These are phyloP conservation scores for Microcebus murinus DNA, from an alignment of 2,113 vertebrate genomes.

Conservation along the genomic window DNA sequence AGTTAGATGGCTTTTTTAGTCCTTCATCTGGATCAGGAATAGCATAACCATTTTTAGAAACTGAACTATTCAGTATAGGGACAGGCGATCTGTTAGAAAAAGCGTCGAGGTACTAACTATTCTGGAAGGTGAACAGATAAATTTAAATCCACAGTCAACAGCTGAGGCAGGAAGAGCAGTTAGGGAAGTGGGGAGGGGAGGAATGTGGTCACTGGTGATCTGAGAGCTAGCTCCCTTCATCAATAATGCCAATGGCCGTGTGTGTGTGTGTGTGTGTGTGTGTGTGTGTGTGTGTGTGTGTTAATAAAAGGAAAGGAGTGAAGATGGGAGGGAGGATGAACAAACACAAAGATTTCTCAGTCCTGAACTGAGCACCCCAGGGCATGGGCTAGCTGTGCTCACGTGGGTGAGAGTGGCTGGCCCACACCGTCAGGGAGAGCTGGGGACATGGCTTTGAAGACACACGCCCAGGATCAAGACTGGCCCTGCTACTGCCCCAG, in stretches of 20 bases:
- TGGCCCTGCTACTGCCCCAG: neutral
- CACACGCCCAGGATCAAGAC: fast-evolving
- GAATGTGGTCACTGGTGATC: fast-evolving
- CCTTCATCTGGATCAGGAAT: neutral
- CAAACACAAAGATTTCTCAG: no score
- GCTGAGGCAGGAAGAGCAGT: neutral
- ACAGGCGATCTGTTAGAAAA: neutral
- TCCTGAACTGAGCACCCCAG: neutral
- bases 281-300: neutral
- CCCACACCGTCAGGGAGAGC: fast-evolving
- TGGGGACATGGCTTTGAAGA: neutral
- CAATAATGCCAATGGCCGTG: neutral
- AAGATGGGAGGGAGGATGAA: neutral
- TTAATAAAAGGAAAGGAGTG: neutral
- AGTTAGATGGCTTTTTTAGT: neutral
- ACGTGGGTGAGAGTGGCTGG: neutral
- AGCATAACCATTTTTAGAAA: neutral
- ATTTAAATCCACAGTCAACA: neutral
- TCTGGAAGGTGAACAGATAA: neutral
- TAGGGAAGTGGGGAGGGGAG: neutral
- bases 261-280: neutral
- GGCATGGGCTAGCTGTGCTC: neutral
- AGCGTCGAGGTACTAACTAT: neutral
- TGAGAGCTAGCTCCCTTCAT: neutral
- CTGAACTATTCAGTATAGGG: neutral